These are phyloP conservation scores for Penaeus monodon DNA, from an alignment of 2,888 invertebrate species.

Conservation along the genomic window DNA sequence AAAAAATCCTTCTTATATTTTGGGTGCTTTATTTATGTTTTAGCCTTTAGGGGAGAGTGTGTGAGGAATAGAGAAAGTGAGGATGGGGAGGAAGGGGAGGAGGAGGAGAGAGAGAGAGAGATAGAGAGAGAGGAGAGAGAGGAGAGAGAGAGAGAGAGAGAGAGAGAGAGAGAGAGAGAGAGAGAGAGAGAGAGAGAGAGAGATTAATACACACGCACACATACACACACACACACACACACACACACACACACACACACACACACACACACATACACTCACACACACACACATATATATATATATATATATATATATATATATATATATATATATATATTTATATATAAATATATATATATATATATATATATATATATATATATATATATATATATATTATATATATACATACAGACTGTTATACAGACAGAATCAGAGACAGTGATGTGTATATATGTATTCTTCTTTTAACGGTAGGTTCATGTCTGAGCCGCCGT, in stretches of 20 bases:
- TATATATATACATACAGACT: too few relatives aligned
- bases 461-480: too few relatives aligned
- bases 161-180: too few relatives aligned
- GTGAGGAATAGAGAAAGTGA: background rate
- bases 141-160: too few relatives aligned
- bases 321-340: slow-evolving; percentile 1
- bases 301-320: background rate
- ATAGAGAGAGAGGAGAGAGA: too few relatives aligned
- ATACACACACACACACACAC: background rate
- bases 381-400: slow-evolving; percentile 9
- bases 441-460: too few relatives aligned
- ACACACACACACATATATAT: slow-evolving; percentile 16
- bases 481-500: too few relatives aligned
- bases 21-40: background rate
- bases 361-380: background rate
- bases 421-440: too few relatives aligned
- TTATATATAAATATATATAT: background rate
- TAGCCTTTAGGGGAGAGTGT: background rate
- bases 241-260: background rate
- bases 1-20: background rate
- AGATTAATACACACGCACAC: background rate
- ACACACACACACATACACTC: background rate
- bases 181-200: too few relatives aligned
- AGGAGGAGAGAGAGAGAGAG: too few relatives aligned
- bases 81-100: background rate